Percentiles rank a stretch among this genome's conserved stretches.
Evolutionary conservation across 2,888 invertebrate genomes (phyloP).

Genomic region (Strigamia maritima): DNA sequence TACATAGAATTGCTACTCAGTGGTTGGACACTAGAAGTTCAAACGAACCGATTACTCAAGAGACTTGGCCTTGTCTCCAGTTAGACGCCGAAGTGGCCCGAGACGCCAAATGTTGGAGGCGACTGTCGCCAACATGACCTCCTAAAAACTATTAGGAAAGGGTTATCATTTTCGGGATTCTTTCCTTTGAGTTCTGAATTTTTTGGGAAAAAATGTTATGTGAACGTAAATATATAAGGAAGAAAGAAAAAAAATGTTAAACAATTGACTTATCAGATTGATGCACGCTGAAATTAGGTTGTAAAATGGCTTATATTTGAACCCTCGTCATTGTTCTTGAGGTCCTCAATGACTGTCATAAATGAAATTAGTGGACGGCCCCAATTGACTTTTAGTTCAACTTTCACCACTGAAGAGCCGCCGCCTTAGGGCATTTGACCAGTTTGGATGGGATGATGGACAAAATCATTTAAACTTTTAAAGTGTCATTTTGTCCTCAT

Average conservation of each 20-base stretch:
- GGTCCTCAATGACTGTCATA: not conserved
- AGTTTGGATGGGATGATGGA: not conserved
- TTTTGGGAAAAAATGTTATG: not conserved
- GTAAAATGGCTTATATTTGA: not conserved
- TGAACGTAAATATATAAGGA: not conserved
- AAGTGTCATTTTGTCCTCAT: not conserved
- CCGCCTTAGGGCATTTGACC: not conserved
- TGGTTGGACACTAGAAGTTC: not conserved
- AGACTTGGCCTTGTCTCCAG: slow-evolving; percentile 11
- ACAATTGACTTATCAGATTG: not conserved
- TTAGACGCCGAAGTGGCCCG: not conserved
- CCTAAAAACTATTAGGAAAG: not conserved
- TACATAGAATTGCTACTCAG: not conserved
- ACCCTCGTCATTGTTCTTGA: not conserved
- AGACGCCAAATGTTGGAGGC: not conserved
- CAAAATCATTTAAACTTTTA: not conserved
- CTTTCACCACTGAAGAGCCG: not conserved
- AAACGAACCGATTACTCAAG: not conserved
- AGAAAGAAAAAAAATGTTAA: not conserved
- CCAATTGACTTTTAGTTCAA: not conserved
- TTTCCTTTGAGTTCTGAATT: not conserved
- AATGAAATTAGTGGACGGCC: not conserved
- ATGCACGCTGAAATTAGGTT: not conserved
- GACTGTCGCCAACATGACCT: slow-evolving; percentile 8
- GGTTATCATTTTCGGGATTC: not conserved